phyloP scores from a whole-genome alignment of 2,113 vertebrate species.

The Epinephelus fuscoguttatus region DNA sequence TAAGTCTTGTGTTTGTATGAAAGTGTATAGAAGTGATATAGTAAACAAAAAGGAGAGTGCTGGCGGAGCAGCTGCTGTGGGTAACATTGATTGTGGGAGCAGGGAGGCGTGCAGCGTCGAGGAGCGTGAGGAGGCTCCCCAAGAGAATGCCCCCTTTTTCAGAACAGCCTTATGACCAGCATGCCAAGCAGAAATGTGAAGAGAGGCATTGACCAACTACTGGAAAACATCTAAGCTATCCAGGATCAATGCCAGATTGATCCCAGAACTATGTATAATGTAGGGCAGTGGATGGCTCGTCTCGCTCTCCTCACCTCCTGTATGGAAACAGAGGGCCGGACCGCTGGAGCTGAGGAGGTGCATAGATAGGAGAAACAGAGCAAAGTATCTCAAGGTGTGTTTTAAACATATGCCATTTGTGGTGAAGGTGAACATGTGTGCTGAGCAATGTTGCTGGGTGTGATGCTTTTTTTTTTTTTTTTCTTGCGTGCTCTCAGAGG shows the following conservation, averaged over 20 bases:
- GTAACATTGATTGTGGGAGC: slow-evolving; percentile 80
- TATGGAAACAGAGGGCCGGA: slow-evolving; percentile 26
- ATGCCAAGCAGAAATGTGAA: slow-evolving; percentile 81
- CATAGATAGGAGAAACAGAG: slow-evolving; percentile 36
- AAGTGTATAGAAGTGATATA: slow-evolving; percentile 62
- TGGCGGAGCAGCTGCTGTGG: slow-evolving; percentile 74
- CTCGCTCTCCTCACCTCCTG: slow-evolving; percentile 50
- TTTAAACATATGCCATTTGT: slow-evolving; percentile 55
- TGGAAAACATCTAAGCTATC: slow-evolving; percentile 85
- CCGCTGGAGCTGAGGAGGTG: slow-evolving; percentile 52
- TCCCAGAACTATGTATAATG: slow-evolving; percentile 84
- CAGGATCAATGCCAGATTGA: slow-evolving; percentile 84
- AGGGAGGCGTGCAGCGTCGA: slow-evolving; percentile 72
- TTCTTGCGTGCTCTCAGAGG: slow-evolving; percentile 3
- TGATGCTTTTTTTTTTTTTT: not conserved
- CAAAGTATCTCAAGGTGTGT: slow-evolving; percentile 48
- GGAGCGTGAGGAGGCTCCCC: slow-evolving; percentile 67
- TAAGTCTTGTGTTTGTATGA: slow-evolving; percentile 39
- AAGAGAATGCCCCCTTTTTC: slow-evolving; percentile 76
- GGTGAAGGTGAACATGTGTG: not conserved
- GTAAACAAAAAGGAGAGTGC: slow-evolving; percentile 72
- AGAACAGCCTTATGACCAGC: slow-evolving; percentile 72
- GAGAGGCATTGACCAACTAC: slow-evolving; percentile 82
- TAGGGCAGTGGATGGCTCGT: slow-evolving; percentile 69
- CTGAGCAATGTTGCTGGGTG: not conserved